A percentile compares a stretch with the other conserved stretches of the same genome.
Evolutionary conservation across 2,888 invertebrate genomes (phyloP).

Genomic region (Tenthredo notha): DNA sequence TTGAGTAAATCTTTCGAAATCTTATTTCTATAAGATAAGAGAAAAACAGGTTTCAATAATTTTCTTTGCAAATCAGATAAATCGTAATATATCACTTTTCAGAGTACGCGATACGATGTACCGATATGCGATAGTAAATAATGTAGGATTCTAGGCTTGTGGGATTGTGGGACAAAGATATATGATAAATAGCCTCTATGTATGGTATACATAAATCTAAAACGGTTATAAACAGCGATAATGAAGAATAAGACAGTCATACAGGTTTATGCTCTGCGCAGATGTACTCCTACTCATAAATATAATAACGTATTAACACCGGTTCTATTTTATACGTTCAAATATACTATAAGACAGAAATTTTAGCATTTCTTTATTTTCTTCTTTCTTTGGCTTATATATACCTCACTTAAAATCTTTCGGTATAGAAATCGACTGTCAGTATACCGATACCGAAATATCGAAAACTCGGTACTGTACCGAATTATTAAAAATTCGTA

Average conservation of each 20-base stretch:
- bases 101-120: neutral
- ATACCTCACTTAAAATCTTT: no score
- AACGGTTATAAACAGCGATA: neutral
- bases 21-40: neutral
- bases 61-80: neutral
- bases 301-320: neutral
- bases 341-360: neutral
- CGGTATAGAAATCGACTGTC: no score
- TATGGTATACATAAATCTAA: neutral
- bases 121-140: neutral
- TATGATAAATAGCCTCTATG: neutral
- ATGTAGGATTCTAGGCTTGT: constrained; percentile 25
- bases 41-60: neutral
- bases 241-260: neutral
- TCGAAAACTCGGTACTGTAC: no score
- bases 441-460: no score
- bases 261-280: neutral
- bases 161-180: constrained; percentile 18
- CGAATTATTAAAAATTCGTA: no score
- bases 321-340: neutral
- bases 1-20: neutral
- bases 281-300: neutral
- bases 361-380: neutral
- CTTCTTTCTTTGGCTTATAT: no score
- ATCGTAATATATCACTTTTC: neutral